Base-by-base conservation (phyloP, 2,888 invertebrate species). In the Chrysolina haemoptera region DNA sequence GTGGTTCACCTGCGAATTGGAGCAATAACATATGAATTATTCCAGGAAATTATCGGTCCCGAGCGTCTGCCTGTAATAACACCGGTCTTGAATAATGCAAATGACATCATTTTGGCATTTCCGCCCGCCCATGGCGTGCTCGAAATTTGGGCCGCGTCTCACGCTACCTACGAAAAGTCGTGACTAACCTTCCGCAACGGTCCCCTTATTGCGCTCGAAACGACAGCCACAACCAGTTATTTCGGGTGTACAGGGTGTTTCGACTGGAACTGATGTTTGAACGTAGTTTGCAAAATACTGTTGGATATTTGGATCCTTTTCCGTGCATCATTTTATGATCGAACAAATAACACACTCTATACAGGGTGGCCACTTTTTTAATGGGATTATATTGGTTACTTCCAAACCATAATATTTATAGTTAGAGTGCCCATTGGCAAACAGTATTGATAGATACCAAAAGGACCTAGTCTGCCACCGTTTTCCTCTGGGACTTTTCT, bases 41-140 rank as follows among this genome's bases (percentile, higher is more conserved):
- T 50, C 43, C 18, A 62, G 55, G 35, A 62, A 73, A 73, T 73
- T 68, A 68, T 64, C 55, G 55, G 46, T 68, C 35, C 20, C 46
- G 46, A 59, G 68, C 68, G 72, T 68, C 68, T 73, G 65, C 55
- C 22, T 63, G 43, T 18, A 68, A 67, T 62, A 48, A 64, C 64
- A 40, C 41, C 35, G 48, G 64, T 27, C 65, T 53, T 68, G 64
- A 68, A 73, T 73, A 73, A 68, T 73, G 62, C 64, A 59, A 73
- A 68, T 64, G 68, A 43, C 55, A 11, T 59, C 59, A 73, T 73
- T 73, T 73, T 48, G 72, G 68, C 68, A 22, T 62, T 41, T 67
- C 59, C 27, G 22, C 14, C 50, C 66, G 46, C 35, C 41, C 16
- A 46, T 64, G 18, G 12, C 64, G 64, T 68, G 67, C 64, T 41